phyloP scores from a whole-genome alignment of 2,113 vertebrate genomes.

The Vanacampus margaritifer region DNA sequence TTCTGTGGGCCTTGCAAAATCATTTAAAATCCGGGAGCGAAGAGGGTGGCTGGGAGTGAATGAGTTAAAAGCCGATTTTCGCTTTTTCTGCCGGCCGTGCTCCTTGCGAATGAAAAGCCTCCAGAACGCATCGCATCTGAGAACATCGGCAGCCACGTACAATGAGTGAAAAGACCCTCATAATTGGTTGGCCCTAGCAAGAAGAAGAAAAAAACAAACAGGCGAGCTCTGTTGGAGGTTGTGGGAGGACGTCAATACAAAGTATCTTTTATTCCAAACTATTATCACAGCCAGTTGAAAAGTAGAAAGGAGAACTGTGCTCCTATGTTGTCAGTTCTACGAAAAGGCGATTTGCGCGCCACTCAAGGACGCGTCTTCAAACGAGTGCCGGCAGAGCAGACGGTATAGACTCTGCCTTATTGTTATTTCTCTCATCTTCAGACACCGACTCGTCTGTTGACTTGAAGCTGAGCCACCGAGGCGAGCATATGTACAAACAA shows the following conservation, averaged over 20 bases:
- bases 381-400: not conserved
- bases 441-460: not conserved
- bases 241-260: not conserved
- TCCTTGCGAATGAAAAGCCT: constrained; percentile 3
- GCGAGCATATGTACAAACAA: not conserved
- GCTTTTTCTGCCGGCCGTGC: too few relatives aligned
- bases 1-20: too few relatives aligned
- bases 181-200: not conserved
- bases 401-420: not conserved
- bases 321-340: not conserved
- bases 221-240: not conserved
- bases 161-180: constrained; percentile 3
- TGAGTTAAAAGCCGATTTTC: too few relatives aligned
- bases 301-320: not conserved
- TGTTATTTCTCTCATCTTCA: constrained; percentile 1
- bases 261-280: not conserved
- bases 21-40: too few relatives aligned
- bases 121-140: not conserved
- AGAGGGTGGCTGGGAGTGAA: too few relatives aligned
- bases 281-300: constrained; percentile 1
- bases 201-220: not conserved
- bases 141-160: not conserved
- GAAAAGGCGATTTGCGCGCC: not conserved
- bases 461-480: not conserved
- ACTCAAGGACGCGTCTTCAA: constrained; percentile 5